phyloP scores from a whole-genome alignment of 92 coral and sea anemone genomes.

The Actinostola sp. region DNA sequence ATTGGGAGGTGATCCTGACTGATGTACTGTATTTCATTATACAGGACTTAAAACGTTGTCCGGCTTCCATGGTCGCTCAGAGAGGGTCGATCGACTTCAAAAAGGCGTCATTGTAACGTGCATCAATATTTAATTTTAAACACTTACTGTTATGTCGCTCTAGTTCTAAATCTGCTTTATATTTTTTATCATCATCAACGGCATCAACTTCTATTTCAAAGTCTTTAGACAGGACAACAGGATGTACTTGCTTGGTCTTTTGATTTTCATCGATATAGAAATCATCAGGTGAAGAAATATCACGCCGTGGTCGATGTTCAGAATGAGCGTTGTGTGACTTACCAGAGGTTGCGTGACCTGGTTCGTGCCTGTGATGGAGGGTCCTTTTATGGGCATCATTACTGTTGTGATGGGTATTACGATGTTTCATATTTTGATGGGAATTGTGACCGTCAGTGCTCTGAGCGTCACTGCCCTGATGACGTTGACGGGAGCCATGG shows the following conservation, averaged over 20 bases:
- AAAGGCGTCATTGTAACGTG: too few relatives aligned
- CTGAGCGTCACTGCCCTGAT: too few relatives aligned
- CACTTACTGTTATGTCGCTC: too few relatives aligned
- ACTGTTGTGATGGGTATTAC: neutral
- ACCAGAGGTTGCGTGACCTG: neutral
- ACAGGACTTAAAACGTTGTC: too few relatives aligned
- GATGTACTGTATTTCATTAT: too few relatives aligned
- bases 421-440: neutral
- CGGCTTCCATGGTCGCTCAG: too few relatives aligned
- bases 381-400: neutral
- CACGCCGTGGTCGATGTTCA: conserved; percentile 23
- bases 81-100: too few relatives aligned
- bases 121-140: too few relatives aligned
- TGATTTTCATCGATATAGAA: conserved; percentile 41
- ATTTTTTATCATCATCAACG: neutral
- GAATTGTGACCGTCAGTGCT: too few relatives aligned
- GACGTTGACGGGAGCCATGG: too few relatives aligned
- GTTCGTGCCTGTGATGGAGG: conserved; percentile 9
- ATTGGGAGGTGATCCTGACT: too few relatives aligned
- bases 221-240: conserved; percentile 30
- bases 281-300: conserved; percentile 15
- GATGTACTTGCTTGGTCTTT: neutral
- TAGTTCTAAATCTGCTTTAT: too few relatives aligned
- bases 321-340: neutral
- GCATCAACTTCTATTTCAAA: conserved; percentile 7